Percentiles rank a stretch among this genome's conserved stretches.
Evolutionary conservation across 2,113 vertebrate species (phyloP).

Genomic region (Petrocephalus zakoni): DNA sequence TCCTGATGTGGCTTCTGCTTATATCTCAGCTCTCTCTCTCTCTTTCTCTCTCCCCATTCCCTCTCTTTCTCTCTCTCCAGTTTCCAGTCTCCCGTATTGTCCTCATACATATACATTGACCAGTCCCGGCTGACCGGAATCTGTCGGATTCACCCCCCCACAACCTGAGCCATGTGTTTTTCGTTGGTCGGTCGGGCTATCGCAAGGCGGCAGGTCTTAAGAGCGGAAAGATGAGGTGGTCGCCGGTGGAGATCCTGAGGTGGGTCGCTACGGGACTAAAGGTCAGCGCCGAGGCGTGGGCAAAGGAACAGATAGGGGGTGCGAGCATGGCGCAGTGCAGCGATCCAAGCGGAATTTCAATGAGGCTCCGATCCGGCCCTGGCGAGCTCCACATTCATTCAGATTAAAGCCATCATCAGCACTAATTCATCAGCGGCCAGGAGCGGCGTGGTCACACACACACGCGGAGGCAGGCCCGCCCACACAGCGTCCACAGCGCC

Average conservation of each 20-base stretch:
- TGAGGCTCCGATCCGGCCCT: conserved; percentile 58
- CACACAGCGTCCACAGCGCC: not conserved
- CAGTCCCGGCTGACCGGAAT: not conserved
- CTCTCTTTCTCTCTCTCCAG: not conserved
- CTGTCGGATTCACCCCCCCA: not conserved
- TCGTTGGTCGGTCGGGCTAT: not conserved
- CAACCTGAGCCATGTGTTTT: too few relatives aligned
- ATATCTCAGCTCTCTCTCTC: not conserved
- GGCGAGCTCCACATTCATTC: conserved; percentile 52
- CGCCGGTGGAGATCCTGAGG: not conserved
- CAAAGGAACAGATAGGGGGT: conserved; percentile 51
- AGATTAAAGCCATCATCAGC: conserved; percentile 61
- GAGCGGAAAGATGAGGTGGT: not conserved
- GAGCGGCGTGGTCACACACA: conserved; percentile 12
- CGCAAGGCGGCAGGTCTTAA: not conserved
- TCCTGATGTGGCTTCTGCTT: not conserved
- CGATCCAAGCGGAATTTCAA: conserved; percentile 43
- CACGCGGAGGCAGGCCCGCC: not conserved
- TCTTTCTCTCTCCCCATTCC: not conserved
- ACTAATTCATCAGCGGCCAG: conserved; percentile 50
- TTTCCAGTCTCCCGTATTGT: not conserved
- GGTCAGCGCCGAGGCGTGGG: conserved; percentile 52
- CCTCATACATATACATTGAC: not conserved
- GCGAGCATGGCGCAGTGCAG: conserved; percentile 38
- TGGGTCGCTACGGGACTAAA: conserved; percentile 52